Evolutionary conservation across 1,140 invertebrate genomes (phyloP).

Genomic region (Lepidotrigona ventralis): DNA sequence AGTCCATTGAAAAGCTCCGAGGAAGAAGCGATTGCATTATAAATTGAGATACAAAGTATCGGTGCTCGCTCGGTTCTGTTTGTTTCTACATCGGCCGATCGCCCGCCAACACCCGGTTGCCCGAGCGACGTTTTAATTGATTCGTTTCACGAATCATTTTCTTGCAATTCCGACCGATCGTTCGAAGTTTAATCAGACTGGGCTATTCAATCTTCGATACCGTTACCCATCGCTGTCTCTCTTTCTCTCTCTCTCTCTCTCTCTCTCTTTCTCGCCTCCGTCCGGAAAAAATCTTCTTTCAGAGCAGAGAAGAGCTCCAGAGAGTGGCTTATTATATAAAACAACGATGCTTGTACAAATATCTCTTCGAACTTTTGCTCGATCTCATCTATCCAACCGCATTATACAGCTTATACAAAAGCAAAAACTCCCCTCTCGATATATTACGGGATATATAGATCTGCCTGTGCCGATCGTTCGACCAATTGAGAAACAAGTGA

Average conservation of each 20-base stretch:
- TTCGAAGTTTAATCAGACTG: neutral
- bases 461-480: neutral
- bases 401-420: neutral
- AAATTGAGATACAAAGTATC: constrained; percentile 42
- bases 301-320: neutral
- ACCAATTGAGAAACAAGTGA: neutral
- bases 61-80: neutral
- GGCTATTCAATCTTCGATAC: neutral
- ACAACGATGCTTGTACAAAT: neutral
- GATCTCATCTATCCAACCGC: neutral
- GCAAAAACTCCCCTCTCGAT: neutral
- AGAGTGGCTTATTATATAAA: neutral
- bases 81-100: neutral
- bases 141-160: constrained; percentile 3
- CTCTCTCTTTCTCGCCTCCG: neutral
- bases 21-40: constrained; percentile 33
- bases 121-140: constrained; percentile 30
- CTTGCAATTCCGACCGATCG: neutral
- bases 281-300: neutral
- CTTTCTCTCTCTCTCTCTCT: too few relatives aligned
- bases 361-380: neutral
- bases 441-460: neutral
- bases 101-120: neutral
- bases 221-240: neutral
- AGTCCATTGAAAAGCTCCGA: constrained; percentile 35